phyloP scores from a whole-genome alignment of 2,113 vertebrate genomes.

The Puntigrus tetrazona region DNA sequence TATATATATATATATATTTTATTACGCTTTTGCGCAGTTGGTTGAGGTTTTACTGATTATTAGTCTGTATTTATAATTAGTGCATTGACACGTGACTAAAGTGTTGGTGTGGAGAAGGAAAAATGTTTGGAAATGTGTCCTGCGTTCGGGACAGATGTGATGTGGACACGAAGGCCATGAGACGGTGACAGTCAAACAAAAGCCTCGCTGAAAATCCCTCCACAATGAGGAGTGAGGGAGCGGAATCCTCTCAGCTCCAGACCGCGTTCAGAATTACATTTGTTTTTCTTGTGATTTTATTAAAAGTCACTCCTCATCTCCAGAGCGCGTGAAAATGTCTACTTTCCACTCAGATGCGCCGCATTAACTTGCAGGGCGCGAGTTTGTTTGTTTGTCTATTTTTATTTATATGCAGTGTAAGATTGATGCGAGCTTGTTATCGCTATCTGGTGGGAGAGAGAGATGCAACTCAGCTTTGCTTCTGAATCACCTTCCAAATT shows the following conservation, averaged over 20 bases:
- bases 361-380: slow-evolving; percentile 92
- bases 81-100: too few species aligned
- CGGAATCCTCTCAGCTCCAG: slow-evolving; percentile 80
- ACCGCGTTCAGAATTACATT: slow-evolving; percentile 96
- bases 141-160: neutral
- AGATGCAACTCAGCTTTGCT: slow-evolving; percentile 83
- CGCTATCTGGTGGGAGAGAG: slow-evolving; percentile 79
- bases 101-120: neutral
- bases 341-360: slow-evolving; percentile 98
- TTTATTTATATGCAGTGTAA: slow-evolving; percentile 91
- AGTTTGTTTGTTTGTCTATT: slow-evolving; percentile 98
- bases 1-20: too few species aligned
- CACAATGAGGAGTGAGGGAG: slow-evolving; percentile 55
- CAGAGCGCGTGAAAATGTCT: slow-evolving; percentile 96
- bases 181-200: slow-evolving; percentile 60
- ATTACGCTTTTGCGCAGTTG: neutral
- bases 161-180: slow-evolving; percentile 62
- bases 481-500: slow-evolving; percentile 78
- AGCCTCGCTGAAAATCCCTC: slow-evolving; percentile 47
- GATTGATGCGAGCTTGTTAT: slow-evolving; percentile 99
- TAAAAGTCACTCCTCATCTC: slow-evolving; percentile 96
- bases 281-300: slow-evolving; percentile 98
- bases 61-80: neutral
- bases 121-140: neutral
- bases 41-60: neutral